Conservation (phyloP, 2,888 invertebrate genomes). For the Hofmannophila pseudospretella region DNA sequence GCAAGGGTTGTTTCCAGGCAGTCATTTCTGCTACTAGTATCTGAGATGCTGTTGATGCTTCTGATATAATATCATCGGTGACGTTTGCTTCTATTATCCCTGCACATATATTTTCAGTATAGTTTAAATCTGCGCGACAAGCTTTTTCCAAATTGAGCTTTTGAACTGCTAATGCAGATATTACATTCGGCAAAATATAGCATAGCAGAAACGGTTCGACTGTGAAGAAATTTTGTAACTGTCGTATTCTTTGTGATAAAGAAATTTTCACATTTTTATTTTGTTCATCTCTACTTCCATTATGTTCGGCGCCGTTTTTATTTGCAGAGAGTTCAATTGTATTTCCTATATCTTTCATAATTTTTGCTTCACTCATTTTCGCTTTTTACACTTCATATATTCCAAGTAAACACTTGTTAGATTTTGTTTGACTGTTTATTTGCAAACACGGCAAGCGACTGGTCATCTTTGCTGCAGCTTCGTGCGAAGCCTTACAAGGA, state of each 20-base stretch:
- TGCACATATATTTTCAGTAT: slow-evolving; percentile 67
- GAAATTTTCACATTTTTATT: not conserved
- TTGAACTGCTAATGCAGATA: slow-evolving; percentile 77
- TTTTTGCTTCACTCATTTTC: slow-evolving; percentile 18
- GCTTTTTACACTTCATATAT: slow-evolving; percentile 7
- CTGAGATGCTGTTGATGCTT: slow-evolving; percentile 57
- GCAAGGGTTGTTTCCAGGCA: slow-evolving; percentile 73
- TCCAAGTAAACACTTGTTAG: not conserved
- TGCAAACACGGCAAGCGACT: slow-evolving; percentile 31
- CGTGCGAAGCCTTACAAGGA: slow-evolving; percentile 20
- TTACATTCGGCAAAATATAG: slow-evolving; percentile 79
- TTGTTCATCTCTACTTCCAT: slow-evolving; percentile 16
- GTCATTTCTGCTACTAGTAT: slow-evolving; percentile 69
- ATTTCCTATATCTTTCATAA: slow-evolving; percentile 28
- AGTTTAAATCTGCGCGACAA: slow-evolving; percentile 69
- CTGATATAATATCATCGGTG: slow-evolving; percentile 40
- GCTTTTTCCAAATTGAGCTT: slow-evolving; percentile 77
- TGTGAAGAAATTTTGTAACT: slow-evolving; percentile 45
- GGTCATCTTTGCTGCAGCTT: not conserved
- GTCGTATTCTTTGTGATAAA: slow-evolving; percentile 11
- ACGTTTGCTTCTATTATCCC: slow-evolving; percentile 46
- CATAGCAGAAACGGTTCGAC: slow-evolving; percentile 82
- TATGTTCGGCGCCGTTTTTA: slow-evolving; percentile 13
- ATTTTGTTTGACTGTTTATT: slow-evolving; percentile 23
- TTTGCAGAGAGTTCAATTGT: slow-evolving; percentile 22